Percentiles rank a stretch among this genome's conserved stretches.
These are phyloP conservation scores for Asbolus verrucosus DNA, from an alignment of 1,140 invertebrate species.

Conservation along the genomic window DNA sequence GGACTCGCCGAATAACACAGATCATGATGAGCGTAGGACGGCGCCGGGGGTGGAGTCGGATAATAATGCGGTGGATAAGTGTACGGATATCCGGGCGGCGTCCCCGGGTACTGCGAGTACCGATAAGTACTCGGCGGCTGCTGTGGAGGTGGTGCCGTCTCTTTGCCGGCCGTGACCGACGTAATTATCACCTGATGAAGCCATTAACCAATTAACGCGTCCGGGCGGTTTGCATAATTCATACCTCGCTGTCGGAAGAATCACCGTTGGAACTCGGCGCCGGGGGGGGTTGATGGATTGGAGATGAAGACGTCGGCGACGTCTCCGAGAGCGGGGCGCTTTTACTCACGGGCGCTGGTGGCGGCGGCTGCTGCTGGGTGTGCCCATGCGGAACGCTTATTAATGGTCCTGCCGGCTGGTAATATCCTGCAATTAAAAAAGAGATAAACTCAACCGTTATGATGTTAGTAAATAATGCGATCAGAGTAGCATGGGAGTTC, in stretches of 20 bases:
- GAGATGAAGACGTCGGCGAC: constrained; percentile 67
- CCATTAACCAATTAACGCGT: constrained; percentile 9
- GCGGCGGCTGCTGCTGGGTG: constrained; percentile 68
- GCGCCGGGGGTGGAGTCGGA: constrained; percentile 62
- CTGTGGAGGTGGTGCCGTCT: constrained; percentile 53
- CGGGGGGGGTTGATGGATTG: constrained; percentile 61
- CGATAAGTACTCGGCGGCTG: constrained; percentile 51
- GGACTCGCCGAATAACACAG: constrained; percentile 62
- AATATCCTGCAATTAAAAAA: constrained; percentile 75
- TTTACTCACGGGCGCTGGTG: constrained; percentile 59
- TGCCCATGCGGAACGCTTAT: constrained; percentile 75
- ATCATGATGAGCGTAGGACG: constrained; percentile 62
- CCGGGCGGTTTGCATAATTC: neutral
- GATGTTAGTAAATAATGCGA: constrained; percentile 23
- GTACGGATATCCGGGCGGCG: constrained; percentile 57
- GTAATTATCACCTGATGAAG: constrained; percentile 63
- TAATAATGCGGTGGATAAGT: constrained; percentile 70
- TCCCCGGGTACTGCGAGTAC: constrained; percentile 56
- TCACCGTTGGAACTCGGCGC: constrained; percentile 61
- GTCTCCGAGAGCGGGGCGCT: constrained; percentile 62
- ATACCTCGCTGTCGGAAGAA: constrained; percentile 66
- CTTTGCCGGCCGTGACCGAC: constrained; percentile 61
- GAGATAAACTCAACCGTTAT: constrained; percentile 19
- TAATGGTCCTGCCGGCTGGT: constrained; percentile 88
- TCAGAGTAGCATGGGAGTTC: constrained; percentile 17